These are phyloP conservation scores for Heliconius ethilla DNA, from an alignment of 2,888 invertebrate genomes.

Conservation along the genomic window DNA sequence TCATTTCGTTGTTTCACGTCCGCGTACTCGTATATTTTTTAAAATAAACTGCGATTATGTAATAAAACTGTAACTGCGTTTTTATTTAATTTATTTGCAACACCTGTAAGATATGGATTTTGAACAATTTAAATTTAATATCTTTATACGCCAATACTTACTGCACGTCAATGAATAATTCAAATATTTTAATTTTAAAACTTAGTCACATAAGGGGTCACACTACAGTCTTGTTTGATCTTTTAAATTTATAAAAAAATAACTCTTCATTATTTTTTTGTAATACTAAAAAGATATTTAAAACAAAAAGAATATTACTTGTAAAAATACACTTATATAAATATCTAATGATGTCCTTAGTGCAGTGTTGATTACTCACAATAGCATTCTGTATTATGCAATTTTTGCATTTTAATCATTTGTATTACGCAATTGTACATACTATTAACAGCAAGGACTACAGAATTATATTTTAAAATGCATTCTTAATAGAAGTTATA, in stretches of 20 bases:
- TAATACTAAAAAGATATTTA: neutral
- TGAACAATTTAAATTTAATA: neutral
- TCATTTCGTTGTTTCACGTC: neutral
- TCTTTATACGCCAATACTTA: neutral
- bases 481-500: no score
- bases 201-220: neutral
- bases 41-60: neutral
- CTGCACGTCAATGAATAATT: neutral
- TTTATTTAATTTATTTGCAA: neutral
- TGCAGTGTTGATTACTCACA: conserved; percentile 12
- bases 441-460: neutral
- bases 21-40: neutral
- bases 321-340: neutral
- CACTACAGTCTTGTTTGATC: no score
- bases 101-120: neutral
- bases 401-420: conserved; percentile 26
- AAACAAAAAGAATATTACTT: neutral
- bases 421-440: conserved; percentile 4
- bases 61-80: neutral
- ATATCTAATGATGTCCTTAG: conserved; percentile 4
- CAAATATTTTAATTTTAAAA: conserved; percentile 17
- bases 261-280: no score
- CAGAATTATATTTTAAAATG: no score
- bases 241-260: neutral
- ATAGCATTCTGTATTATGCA: conserved; percentile 21